Conservation (phyloP, 2,888 invertebrate genomes). For the Polyploca ridens region DNA sequence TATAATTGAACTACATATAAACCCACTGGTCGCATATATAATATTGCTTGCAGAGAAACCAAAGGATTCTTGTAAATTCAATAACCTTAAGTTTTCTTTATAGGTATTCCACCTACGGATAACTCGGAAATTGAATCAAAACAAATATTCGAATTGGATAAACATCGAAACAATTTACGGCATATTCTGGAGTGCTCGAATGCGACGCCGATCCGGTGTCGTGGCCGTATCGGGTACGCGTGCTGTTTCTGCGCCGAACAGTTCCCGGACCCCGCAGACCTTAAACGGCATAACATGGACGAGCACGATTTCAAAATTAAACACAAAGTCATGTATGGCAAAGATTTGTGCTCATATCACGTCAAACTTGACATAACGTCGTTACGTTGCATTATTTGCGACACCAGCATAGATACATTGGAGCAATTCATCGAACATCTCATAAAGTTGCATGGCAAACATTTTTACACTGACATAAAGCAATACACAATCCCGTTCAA, state of each 20-base stretch:
- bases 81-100: conserved; percentile 34
- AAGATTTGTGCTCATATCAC: conserved; percentile 35
- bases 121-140: not conserved
- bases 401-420: conserved; percentile 28
- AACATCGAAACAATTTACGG: conserved; percentile 52
- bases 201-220: conserved; percentile 59
- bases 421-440: conserved; percentile 43
- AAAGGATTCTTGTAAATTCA: conserved; percentile 4
- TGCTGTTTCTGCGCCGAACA: conserved; percentile 56
- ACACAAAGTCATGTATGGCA: conserved; percentile 41
- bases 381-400: conserved; percentile 43
- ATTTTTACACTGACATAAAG: conserved; percentile 40
- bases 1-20: too few relatives aligned
- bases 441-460: conserved; percentile 32
- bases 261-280: conserved; percentile 43
- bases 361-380: conserved; percentile 62
- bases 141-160: conserved; percentile 28
- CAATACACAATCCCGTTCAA: conserved; percentile 58
- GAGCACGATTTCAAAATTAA: conserved; percentile 41
- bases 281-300: conserved; percentile 54
- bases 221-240: conserved; percentile 48
- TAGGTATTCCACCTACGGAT: conserved; percentile 27
- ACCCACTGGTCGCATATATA: not conserved
- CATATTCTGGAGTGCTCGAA: conserved; percentile 54
- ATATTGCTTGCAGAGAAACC: not conserved